Conservation (phyloP, 2,888 invertebrate species). For the Cephonodes hylas region DNA sequence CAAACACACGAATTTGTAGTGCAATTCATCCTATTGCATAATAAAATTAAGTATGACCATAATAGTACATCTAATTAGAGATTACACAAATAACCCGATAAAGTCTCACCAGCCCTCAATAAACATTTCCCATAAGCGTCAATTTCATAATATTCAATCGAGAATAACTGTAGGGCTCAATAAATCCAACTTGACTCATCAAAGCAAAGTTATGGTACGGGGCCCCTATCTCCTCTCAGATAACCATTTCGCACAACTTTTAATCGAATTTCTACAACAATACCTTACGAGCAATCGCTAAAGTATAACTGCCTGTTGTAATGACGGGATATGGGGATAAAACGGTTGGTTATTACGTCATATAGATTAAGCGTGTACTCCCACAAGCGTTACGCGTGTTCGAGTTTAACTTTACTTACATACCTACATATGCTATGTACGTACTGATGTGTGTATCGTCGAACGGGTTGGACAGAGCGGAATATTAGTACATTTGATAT, state of each 20-base stretch:
- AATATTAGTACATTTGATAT: too few relatives aligned
- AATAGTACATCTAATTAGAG: too few relatives aligned
- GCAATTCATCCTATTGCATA: too few relatives aligned
- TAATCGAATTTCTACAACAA: conserved; percentile 49
- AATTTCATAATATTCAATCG: conserved; percentile 7
- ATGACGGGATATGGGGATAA: background rate
- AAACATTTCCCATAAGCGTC: background rate
- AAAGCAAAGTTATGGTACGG: conserved; percentile 19
- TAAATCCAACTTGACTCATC: conserved; percentile 26
- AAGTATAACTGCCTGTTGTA: background rate
- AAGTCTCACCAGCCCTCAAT: background rate
- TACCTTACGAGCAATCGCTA: conserved; percentile 21
- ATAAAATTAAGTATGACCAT: too few relatives aligned
- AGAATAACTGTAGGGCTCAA: conserved; percentile 18
- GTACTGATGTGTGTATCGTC: background rate
- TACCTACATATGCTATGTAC: too few relatives aligned
- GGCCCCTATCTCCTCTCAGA: conserved; percentile 21
- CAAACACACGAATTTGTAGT: too few relatives aligned
- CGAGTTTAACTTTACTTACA: too few relatives aligned
- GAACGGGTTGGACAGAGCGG: too few relatives aligned
- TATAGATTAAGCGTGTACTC: too few relatives aligned
- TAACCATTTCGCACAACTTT: conserved; percentile 53
- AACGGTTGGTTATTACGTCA: background rate
- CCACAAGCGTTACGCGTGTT: too few relatives aligned
- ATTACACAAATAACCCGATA: background rate